phyloP scores from a whole-genome alignment of 2,888 invertebrate genomes.

The Tryphoninae sp. region DNA sequence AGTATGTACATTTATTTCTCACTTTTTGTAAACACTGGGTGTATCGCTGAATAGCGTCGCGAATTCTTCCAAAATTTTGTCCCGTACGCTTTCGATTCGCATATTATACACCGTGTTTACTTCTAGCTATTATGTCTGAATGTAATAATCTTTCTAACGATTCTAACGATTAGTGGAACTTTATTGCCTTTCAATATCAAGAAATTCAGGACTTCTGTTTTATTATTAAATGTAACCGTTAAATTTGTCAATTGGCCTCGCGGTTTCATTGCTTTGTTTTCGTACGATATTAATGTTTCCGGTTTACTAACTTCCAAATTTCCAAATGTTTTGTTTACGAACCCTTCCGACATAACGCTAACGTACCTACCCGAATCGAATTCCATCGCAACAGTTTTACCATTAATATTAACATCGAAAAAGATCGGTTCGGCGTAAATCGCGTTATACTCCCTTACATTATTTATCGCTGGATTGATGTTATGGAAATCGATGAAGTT shows the following conservation, averaged over 20 bases:
- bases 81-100: conserved; percentile 9
- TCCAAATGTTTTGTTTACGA: conserved; percentile 30
- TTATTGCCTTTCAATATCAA: no score
- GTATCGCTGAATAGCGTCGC: conserved; percentile 40
- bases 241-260: no score
- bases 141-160: no score
- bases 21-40: conserved; percentile 54
- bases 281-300: conserved; percentile 35
- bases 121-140: neutral
- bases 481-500: no score
- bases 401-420: conserved; percentile 40
- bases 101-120: neutral
- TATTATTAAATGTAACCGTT: no score
- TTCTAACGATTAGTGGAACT: no score
- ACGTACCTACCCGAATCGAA: conserved; percentile 48
- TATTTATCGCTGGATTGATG: neutral
- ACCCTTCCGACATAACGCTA: conserved; percentile 51
- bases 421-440: conserved; percentile 47
- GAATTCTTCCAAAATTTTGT: conserved; percentile 31
- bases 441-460: conserved; percentile 27
- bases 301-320: conserved; percentile 29
- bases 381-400: conserved; percentile 55
- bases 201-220: no score
- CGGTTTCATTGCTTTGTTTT: conserved; percentile 23
- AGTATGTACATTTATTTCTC: conserved; percentile 50